Evolutionary conservation across 2,797 vertebrate genomes (phyloP).

Genomic region (Allobates femoralis): DNA sequence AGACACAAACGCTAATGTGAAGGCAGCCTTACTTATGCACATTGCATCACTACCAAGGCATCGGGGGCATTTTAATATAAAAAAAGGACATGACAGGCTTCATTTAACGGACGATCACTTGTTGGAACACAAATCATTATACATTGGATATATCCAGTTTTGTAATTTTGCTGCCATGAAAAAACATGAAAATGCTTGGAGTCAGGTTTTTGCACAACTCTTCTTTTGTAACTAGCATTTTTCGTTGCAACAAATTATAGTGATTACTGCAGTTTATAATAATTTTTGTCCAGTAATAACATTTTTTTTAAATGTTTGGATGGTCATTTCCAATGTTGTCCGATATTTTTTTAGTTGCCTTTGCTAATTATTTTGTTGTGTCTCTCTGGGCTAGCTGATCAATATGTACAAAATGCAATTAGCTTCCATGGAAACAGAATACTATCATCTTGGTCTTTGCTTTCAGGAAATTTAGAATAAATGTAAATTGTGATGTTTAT

Average conservation of each 20-base stretch:
- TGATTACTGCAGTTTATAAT: neutral
- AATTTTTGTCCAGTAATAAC: no score
- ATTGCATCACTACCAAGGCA: no score
- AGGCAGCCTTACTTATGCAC: no score
- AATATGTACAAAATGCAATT: conserved; percentile 25
- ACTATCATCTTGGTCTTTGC: conserved; percentile 10
- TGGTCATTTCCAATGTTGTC: neutral
- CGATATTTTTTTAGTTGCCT: neutral
- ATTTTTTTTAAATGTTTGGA: neutral
- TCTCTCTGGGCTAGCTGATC: neutral
- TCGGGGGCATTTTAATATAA: no score
- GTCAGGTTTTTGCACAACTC: neutral
- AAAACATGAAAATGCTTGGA: neutral
- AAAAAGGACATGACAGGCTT: no score
- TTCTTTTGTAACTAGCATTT: neutral
- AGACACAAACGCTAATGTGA: no score
- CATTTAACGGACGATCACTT: no score
- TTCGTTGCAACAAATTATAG: neutral
- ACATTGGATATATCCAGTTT: neutral
- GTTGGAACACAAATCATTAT: neutral
- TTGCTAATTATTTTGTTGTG: neutral
- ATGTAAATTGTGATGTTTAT: conserved; percentile 35
- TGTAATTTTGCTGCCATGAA: neutral
- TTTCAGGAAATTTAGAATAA: conserved; percentile 1
- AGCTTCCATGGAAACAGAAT: conserved; percentile 27